phyloP scores from a whole-genome alignment of 2,113 vertebrate species.

The Erpornis zantholeuca region DNA sequence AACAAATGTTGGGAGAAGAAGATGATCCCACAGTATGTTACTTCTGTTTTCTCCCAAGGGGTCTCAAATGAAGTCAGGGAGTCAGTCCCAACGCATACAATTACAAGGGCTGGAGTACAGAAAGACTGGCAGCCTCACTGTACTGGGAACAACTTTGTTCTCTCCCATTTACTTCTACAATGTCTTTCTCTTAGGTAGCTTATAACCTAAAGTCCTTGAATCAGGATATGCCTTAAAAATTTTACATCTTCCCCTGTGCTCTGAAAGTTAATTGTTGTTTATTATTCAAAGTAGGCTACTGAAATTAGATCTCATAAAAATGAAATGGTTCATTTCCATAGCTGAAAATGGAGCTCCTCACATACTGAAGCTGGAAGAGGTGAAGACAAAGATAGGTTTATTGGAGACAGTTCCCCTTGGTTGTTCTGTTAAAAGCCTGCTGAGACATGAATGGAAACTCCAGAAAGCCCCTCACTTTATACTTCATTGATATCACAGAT shows the following conservation, averaged over 20 bases:
- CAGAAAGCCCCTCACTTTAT: neutral
- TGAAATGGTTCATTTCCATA: neutral
- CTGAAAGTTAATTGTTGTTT: neutral
- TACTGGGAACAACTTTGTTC: neutral
- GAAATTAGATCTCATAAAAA: conserved; percentile 14
- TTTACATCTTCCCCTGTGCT: neutral
- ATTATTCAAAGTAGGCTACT: neutral
- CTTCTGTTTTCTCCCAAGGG: neutral
- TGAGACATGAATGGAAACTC: neutral
- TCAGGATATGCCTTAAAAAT: neutral
- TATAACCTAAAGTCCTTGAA: neutral
- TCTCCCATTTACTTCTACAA: neutral
- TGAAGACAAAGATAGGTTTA: neutral
- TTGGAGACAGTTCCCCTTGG: neutral
- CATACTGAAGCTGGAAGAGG: neutral
- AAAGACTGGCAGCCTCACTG: neutral
- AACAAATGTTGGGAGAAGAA: neutral
- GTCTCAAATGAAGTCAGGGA: neutral
- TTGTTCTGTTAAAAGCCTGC: neutral
- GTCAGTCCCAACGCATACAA: neutral
- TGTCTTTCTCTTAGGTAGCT: neutral
- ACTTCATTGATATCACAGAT: neutral
- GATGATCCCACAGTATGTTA: neutral
- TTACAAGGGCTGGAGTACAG: neutral
- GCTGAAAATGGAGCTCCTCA: conserved; percentile 18